Conservation (phyloP, 2,113 vertebrate genomes). For the Oplegnathus fasciatus region DNA sequence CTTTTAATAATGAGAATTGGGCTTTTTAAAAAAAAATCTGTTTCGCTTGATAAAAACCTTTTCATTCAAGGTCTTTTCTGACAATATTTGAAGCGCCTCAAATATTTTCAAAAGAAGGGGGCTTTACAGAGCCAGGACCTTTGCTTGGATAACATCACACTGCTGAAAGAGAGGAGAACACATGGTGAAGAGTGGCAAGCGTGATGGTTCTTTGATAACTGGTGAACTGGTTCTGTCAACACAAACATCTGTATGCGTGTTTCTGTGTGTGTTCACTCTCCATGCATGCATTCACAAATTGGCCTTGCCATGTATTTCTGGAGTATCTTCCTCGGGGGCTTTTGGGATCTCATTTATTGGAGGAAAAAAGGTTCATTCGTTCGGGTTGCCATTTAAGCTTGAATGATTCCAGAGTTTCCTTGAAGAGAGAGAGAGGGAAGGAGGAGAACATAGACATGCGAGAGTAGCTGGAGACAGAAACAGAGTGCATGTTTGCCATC, state of each 20-base stretch:
- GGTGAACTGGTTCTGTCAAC: constrained; percentile 66
- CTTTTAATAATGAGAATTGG: constrained; percentile 28
- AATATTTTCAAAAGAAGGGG: constrained; percentile 31
- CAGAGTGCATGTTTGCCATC: constrained; percentile 6
- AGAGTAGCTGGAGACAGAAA: constrained; percentile 21
- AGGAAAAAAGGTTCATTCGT: constrained; percentile 52
- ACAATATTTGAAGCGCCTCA: constrained; percentile 12
- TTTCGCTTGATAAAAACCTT: constrained; percentile 12
- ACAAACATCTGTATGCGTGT: constrained; percentile 52
- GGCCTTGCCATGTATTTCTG: constrained; percentile 70
- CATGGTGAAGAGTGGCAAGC: neutral
- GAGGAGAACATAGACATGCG: constrained; percentile 17
- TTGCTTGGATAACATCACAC: constrained; percentile 19
- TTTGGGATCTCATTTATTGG: constrained; percentile 74
- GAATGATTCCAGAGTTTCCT: constrained; percentile 63
- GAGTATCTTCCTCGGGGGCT: constrained; percentile 66
- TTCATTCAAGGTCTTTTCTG: constrained; percentile 7
- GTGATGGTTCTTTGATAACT: constrained; percentile 42
- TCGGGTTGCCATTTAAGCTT: constrained; percentile 76
- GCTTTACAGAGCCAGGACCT: neutral
- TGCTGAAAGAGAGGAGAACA: constrained; percentile 10
- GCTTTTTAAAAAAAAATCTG: neutral
- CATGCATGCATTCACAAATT: constrained; percentile 74
- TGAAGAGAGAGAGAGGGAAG: constrained; percentile 21
- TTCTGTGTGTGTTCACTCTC: constrained; percentile 31